Conservation (phyloP, 2,113 vertebrate genomes). For the Saguinus imperator region DNA sequence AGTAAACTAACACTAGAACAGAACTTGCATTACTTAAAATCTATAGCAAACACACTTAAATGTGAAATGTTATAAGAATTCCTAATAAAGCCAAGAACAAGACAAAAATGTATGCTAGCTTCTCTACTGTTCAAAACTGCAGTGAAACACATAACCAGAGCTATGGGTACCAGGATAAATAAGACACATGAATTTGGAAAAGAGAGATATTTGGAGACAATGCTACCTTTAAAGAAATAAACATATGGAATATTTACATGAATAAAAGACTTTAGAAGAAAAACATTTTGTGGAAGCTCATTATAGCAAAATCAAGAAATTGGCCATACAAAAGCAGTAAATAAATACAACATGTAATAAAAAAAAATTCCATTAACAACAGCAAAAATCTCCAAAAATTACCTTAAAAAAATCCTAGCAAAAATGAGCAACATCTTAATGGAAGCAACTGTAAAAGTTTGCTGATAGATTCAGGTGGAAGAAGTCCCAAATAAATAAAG, state of each 20-base stretch:
- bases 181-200: neutral
- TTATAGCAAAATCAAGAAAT: neutral
- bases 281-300: neutral
- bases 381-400: neutral
- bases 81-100: slow-evolving; percentile 8
- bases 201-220: neutral
- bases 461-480: neutral
- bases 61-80: slow-evolving; percentile 13
- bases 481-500: neutral
- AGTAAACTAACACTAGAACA: slow-evolving; percentile 2
- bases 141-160: neutral
- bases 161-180: neutral
- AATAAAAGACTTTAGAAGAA: neutral
- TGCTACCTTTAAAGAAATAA: neutral
- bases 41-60: neutral
- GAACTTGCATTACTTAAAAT: neutral
- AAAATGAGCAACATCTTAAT: neutral
- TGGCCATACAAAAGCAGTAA: neutral
- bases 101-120: neutral
- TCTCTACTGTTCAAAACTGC: neutral
- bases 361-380: neutral
- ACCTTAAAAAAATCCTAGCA: neutral
- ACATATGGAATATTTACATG: neutral
- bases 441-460: neutral
- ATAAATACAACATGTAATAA: neutral